These are phyloP conservation scores for Epirrita christyi DNA, from an alignment of 2,888 invertebrate genomes.

Conservation along the genomic window DNA sequence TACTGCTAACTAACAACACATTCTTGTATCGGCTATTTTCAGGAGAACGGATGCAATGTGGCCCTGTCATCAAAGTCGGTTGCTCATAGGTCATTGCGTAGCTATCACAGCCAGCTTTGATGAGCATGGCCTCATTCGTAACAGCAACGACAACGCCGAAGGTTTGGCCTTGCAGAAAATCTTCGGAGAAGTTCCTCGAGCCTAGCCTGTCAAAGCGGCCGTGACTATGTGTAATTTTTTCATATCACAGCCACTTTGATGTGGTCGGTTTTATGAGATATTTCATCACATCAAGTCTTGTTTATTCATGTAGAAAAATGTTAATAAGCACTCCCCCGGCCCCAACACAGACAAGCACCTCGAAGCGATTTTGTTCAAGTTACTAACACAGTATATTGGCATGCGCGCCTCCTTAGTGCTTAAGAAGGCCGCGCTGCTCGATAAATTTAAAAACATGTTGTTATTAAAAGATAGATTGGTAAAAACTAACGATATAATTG, in stretches of 20 bases:
- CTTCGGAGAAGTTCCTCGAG: constrained; percentile 67
- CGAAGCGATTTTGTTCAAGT: too few species aligned
- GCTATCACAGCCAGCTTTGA: constrained; percentile 98
- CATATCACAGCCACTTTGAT: constrained; percentile 99
- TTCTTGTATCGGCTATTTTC: constrained; percentile 31
- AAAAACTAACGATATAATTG: too few species aligned
- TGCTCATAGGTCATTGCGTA: constrained; percentile 89
- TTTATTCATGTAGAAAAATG: not conserved
- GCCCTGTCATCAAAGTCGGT: constrained; percentile 91
- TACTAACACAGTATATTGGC: too few species aligned
- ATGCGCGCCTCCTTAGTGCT: too few species aligned
- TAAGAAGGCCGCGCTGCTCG: too few species aligned
- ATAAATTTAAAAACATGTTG: too few species aligned
- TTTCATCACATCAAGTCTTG: constrained; percentile 5
- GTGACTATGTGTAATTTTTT: constrained; percentile 89
- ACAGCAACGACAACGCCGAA: constrained; percentile 30
- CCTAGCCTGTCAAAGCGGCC: constrained; percentile 94
- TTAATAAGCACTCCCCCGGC: too few species aligned
- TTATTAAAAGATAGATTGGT: too few species aligned
- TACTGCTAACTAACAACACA: too few species aligned
- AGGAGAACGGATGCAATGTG: constrained; percentile 59
- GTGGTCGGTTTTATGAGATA: constrained; percentile 88
- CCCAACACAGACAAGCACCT: too few species aligned
- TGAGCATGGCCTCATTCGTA: constrained; percentile 89
- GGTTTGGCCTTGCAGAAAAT: constrained; percentile 2